Base-by-base conservation (phyloP, 2,797 vertebrate genomes). In the Limnodromus scolopaceus region DNA sequence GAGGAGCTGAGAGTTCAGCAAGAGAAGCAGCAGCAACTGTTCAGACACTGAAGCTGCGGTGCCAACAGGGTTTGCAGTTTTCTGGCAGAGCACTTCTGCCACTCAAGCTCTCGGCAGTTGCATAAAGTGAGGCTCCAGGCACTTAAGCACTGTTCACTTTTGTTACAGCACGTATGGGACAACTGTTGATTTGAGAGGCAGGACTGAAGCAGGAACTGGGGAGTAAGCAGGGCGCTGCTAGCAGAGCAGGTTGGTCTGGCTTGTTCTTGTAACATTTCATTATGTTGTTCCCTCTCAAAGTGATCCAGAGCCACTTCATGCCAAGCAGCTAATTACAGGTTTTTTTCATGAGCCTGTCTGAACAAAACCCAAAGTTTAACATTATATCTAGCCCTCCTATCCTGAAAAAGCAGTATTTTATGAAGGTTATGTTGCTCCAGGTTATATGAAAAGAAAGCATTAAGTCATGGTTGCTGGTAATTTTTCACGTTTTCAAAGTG, bases 241-340 rank as follows among this genome's bases (percentile, higher is more conserved):
- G 92, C 74, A 89, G 65, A 97, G 92, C 96, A 92, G 94, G 96
- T 95, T 94, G 68, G 61, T 93, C 93, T 96, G 86, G 92, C 84
- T 97, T 79, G 58, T 74, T 92, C 66, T 64, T 66, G 23, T 53
- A 94, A 64, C 48, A 2, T 91, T 94, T 93, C 84, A 95, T 97
- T 94, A 96, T 87, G 68, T 89, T 91, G 66, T 86, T 94, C 92
- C 96, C 92, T 95, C 66, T 87, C 80, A 46, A 65, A 89, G 46
- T 46, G 46, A 86, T 94, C 79, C 83, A 84, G 64, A 87, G 45
- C 51, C 24, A 49, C 46, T 90, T 90, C n/a, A 32, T 76, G 85
- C 85, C 48, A 68, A 82, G 51, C 70, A 77, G 53, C 63, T 96
- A 95, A 96, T 96, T 96, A 89, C 48, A 80, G 84, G 79, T 0